phyloP scores from a whole-genome alignment of 2,797 vertebrate genomes.

The Gambusia yucatana region DNA sequence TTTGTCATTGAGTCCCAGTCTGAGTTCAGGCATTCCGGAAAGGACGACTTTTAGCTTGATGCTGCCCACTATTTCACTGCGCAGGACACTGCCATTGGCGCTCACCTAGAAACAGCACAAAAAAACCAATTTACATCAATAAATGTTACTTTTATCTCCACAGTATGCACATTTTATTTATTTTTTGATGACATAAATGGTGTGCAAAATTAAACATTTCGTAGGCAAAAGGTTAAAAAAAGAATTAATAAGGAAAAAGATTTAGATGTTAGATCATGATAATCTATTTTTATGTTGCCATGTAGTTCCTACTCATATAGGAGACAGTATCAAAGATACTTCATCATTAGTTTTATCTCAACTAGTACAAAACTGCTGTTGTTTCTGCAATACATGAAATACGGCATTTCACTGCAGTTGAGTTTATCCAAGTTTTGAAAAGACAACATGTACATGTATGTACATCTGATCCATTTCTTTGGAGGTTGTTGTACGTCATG shows the following conservation, averaged over 20 bases:
- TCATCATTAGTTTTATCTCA: conserved; percentile 19
- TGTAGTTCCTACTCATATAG: conserved; percentile 10
- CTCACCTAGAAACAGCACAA: conserved; percentile 72
- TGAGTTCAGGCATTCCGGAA: conserved; percentile 86
- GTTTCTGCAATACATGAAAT: conserved; percentile 29
- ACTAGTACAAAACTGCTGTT: conserved; percentile 5
- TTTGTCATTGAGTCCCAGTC: conserved; percentile 87
- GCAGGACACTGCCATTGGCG: conserved; percentile 80
- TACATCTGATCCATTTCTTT: not conserved
- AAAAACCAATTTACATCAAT: not conserved
- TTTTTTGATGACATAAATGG: not conserved
- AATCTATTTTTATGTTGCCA: not conserved
- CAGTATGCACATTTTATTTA: not conserved
- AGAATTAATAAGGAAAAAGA: not conserved
- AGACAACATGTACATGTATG: not conserved
- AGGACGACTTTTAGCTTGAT: conserved; percentile 85
- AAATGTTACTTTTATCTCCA: not conserved
- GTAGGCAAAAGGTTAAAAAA: not conserved
- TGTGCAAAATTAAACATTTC: not conserved
- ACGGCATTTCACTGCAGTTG: not conserved
- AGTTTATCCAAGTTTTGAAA: conserved; percentile 1
- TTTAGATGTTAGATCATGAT: not conserved
- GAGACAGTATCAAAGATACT: conserved; percentile 24
- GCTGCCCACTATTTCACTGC: conserved; percentile 83
- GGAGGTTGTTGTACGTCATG: conserved; percentile 16